Base-by-base conservation (phyloP, 1,140 invertebrate genomes). In the Atta texana region DNA sequence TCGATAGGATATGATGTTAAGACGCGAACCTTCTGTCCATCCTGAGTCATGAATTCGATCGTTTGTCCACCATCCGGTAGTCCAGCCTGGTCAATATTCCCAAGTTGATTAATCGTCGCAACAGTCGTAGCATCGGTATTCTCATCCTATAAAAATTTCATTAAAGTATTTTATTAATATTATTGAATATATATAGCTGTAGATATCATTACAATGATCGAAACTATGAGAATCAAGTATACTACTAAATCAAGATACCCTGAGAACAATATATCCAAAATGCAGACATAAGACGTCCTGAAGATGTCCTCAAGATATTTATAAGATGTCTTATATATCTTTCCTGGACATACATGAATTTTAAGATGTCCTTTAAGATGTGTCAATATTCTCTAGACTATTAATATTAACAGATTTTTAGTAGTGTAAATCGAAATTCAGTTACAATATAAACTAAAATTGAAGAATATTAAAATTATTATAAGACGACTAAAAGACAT, bases 21-120 rank as follows among this genome's bases (percentile, higher is more conserved):
- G 39, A 96, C 91, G 61, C 95, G 92, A 61, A 96, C 91, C 89
- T 95, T 95, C 76, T 96, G 95, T 10, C 95, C 96, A 88, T 96
- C 95, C 59, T 94, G 93, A 49, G 95, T 96, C 28, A 94, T 94
- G 71, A 96, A 95, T 92, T 95, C 95, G 49, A 95, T 94, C 10
- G 95, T 90, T 82, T 95, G 95, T 59, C 94, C 89, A 28, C 90
- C 91, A 81, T 94, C 93, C 7, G 91, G 86, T 2, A 92, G 85
- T 76, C 86, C 88, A 24, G 90, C 24, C 57, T 92, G 91, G 1
- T 92, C 89, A 21, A 93, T 93, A 16, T 82, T 84, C 76, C 88
- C 92, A 88, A 94, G 89, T 76, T 93, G 90, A 91, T 94, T 94
- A 8, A 94, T 93, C 59, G 93, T 92, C 12, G 93, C 92, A 61